A percentile compares a stretch with the other conserved stretches of the same genome.
Evolutionary conservation across 2,797 vertebrate genomes (phyloP).

Genomic region (Crenuchus spilurus): DNA sequence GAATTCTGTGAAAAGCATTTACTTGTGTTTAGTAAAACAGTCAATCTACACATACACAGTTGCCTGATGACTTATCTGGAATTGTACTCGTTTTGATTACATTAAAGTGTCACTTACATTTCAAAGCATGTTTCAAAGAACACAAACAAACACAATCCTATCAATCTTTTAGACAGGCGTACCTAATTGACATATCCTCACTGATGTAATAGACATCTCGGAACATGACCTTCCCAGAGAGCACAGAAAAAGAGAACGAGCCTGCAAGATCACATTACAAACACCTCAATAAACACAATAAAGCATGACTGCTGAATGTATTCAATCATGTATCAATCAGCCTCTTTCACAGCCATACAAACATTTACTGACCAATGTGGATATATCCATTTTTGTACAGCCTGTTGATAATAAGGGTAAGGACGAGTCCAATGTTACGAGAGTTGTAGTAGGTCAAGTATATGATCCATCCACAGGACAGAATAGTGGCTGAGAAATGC

Average conservation of each 20-base stretch:
- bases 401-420: conserved; percentile 95
- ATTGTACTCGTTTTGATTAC: no score
- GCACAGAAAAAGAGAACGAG: conserved; percentile 97
- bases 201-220: conserved; percentile 98
- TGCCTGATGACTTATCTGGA: neutral
- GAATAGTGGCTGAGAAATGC: conserved; percentile 88
- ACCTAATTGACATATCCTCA: conserved; percentile 98
- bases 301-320: neutral
- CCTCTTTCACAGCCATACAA: neutral
- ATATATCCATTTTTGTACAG: conserved; percentile 98
- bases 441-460: conserved; percentile 99
- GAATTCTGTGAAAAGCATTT: conserved; percentile 82
- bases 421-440: conserved; percentile 95
- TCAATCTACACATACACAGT: neutral
- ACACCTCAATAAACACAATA: neutral
- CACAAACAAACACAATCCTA: no score
- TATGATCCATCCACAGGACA: conserved; percentile 99
- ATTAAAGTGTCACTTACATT: no score
- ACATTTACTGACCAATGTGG: conserved; percentile 88
- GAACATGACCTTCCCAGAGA: conserved; percentile 98
- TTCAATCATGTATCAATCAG: neutral
- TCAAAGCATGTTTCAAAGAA: no score
- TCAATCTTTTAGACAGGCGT: conserved; percentile 45
- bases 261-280: conserved; percentile 72
- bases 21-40: neutral